Conservation (phyloP, 2,113 vertebrate species). For the Fregata magnificens region DNA sequence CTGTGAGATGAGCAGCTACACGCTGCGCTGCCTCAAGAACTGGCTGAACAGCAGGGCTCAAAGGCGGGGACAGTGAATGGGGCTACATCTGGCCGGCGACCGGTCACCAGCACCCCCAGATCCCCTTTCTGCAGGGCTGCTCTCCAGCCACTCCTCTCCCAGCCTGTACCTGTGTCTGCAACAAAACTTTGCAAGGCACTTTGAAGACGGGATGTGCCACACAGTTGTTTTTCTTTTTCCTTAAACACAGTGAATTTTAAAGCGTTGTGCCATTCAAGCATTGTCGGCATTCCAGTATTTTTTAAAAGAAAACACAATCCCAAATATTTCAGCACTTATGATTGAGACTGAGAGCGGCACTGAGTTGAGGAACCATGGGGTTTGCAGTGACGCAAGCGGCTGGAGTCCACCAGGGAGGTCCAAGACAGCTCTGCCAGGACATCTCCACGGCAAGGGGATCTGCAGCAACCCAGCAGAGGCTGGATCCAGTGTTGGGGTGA, state of each 20-base stretch:
- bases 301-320: background rate
- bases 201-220: background rate
- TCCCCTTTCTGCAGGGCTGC: too few species aligned
- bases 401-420: background rate
- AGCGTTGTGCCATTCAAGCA: background rate
- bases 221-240: background rate
- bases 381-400: background rate
- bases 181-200: background rate
- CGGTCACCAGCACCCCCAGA: too few species aligned
- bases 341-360: rapidly evolving
- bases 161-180: too few species aligned
- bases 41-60: background rate
- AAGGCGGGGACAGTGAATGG: background rate
- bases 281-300: background rate
- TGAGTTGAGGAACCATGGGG: background rate
- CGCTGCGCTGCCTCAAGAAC: background rate
- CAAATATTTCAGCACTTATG: background rate
- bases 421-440: background rate
- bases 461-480: background rate
- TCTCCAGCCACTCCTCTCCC: too few species aligned
- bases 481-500: too few species aligned
- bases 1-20: too few species aligned
- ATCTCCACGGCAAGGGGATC: background rate
- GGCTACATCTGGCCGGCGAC: background rate
- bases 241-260: background rate